These are phyloP conservation scores for Trichosurus vulpecula DNA, from an alignment of 2,797 vertebrate species.

Conservation along the genomic window DNA sequence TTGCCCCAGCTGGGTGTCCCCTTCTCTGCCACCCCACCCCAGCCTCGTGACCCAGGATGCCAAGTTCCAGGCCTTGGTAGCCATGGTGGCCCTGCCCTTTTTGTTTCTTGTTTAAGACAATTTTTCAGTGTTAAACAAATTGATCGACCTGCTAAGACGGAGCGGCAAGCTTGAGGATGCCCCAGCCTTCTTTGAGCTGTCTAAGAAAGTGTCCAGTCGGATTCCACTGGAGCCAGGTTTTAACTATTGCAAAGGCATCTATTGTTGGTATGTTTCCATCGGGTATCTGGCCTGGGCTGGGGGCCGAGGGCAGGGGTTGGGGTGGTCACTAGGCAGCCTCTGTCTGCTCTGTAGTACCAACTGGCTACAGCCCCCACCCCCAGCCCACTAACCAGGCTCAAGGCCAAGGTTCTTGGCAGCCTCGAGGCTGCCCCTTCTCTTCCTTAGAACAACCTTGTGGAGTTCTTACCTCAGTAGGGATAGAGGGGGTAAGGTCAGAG, in stretches of 20 bases:
- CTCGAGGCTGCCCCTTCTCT: no score
- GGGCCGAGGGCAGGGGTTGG: rapidly evolving
- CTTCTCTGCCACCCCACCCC: no score
- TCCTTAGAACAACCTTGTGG: not conserved
- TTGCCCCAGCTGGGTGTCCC: not conserved
- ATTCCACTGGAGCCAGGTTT: slow-evolving; percentile 79
- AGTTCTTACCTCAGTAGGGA: not conserved
- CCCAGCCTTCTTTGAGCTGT: slow-evolving; percentile 74
- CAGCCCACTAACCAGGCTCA: not conserved
- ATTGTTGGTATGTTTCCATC: slow-evolving; percentile 79
- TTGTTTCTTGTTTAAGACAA: slow-evolving; percentile 76
- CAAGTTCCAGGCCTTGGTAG: no score
- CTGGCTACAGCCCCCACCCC: not conserved
- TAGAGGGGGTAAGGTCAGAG: not conserved
- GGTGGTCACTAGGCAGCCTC: not conserved
- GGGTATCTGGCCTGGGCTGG: not conserved
- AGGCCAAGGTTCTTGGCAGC: no score
- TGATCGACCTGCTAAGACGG: slow-evolving; percentile 81
- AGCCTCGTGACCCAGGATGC: not conserved
- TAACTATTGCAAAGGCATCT: slow-evolving; percentile 84
- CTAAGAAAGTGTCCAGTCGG: slow-evolving; percentile 71
- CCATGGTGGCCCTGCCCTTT: not conserved
- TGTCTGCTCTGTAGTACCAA: not conserved
- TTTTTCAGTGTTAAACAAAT: slow-evolving; percentile 78
- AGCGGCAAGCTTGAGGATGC: slow-evolving; percentile 81